A percentile compares a stretch with the other conserved stretches of the same genome.
Conservation (phyloP, 1,140 invertebrate species). For the Philopotamus ludificatus region DNA sequence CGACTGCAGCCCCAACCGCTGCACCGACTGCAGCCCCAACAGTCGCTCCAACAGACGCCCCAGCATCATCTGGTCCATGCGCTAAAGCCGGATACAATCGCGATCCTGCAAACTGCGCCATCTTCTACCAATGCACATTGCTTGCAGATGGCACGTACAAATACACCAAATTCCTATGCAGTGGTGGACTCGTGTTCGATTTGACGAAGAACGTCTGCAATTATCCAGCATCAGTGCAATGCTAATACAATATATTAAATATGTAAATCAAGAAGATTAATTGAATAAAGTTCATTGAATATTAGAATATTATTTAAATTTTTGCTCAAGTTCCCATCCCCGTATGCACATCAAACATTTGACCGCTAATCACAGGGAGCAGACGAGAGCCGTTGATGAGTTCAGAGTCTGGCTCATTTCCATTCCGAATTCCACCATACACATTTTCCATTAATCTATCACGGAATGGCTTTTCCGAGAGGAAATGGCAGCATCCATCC, state of each 20-base stretch:
- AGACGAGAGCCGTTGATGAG: too few relatives aligned
- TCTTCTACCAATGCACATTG: slow-evolving; percentile 19
- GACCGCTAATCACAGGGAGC: too few relatives aligned
- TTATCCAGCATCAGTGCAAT: neutral
- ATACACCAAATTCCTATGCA: slow-evolving; percentile 9
- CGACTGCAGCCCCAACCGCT: neutral
- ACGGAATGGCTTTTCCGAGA: neutral
- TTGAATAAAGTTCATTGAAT: too few relatives aligned
- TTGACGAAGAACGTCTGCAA: neutral
- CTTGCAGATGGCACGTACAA: neutral
- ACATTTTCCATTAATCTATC: neutral
- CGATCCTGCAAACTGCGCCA: slow-evolving; percentile 1
- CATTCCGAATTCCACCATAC: neutral
- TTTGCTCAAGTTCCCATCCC: too few relatives aligned
- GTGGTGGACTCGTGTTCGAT: neutral
- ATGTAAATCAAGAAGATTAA: too few relatives aligned
- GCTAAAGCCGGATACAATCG: slow-evolving; percentile 15
- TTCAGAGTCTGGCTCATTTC: too few relatives aligned
- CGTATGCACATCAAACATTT: too few relatives aligned
- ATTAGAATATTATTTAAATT: too few relatives aligned
- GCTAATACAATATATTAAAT: too few relatives aligned
- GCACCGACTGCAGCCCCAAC: slow-evolving; percentile 14
- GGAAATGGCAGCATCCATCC: slow-evolving; percentile 13
- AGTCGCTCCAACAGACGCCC: neutral
- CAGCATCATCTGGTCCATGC: neutral